These are phyloP conservation scores for Coecobrya sp. DNA, from an alignment of 2,888 invertebrate species.

Conservation along the genomic window DNA sequence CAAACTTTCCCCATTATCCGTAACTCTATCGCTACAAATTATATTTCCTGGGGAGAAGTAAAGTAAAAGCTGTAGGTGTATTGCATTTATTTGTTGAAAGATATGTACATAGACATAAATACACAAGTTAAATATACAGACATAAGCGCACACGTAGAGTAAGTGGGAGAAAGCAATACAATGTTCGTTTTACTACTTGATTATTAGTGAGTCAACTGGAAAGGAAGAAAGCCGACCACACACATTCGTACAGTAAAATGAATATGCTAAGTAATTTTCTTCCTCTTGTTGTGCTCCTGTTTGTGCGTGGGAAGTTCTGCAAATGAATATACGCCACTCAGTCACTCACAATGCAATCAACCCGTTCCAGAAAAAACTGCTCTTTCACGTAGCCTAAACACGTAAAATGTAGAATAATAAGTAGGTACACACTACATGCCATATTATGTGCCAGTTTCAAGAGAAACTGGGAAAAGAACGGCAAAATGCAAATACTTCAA, in stretches of 20 bases:
- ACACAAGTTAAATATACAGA: not conserved
- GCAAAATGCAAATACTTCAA: not conserved
- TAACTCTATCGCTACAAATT: slow-evolving; percentile 10
- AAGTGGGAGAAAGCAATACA: slow-evolving; percentile 31
- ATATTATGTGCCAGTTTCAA: not conserved
- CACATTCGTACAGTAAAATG: not conserved
- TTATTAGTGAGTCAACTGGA: slow-evolving; percentile 59
- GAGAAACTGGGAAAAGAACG: not conserved
- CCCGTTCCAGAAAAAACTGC: slow-evolving; percentile 9
- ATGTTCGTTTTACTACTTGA: slow-evolving; percentile 34
- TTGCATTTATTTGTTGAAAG: not conserved
- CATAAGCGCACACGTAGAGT: not conserved
- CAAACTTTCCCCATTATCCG: slow-evolving; percentile 9
- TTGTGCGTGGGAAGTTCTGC: slow-evolving; percentile 54
- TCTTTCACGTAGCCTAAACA: slow-evolving; percentile 1
- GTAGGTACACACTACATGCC: too few relatives aligned
- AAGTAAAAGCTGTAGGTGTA: slow-evolving; percentile 28
- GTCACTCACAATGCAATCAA: slow-evolving; percentile 36
- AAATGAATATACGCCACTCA: slow-evolving; percentile 47
- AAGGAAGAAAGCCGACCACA: slow-evolving; percentile 35
- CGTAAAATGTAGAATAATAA: too few relatives aligned
- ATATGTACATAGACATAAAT: too few relatives aligned
- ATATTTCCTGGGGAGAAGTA: slow-evolving; percentile 3
- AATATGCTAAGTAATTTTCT: slow-evolving; percentile 43
- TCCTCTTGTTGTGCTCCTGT: slow-evolving; percentile 5